phyloP scores from a whole-genome alignment of 2,797 vertebrate genomes.

The Halcyon chelicuti region DNA sequence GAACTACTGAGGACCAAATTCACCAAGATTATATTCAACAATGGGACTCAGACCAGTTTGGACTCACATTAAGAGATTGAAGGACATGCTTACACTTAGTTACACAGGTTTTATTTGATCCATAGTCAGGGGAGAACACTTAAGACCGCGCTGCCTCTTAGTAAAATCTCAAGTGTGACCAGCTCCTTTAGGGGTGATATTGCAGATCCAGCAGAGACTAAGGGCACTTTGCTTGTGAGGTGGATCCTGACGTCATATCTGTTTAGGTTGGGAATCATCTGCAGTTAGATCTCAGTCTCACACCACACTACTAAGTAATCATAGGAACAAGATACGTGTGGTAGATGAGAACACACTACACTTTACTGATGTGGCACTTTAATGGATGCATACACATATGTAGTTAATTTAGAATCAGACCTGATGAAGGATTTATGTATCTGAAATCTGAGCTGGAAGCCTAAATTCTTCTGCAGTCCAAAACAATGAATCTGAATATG shows the following conservation, averaged over 20 bases:
- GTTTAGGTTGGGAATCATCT: background rate
- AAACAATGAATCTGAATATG: accelerated
- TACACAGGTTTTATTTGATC: background rate
- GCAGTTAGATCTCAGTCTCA: background rate
- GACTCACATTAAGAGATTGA: background rate
- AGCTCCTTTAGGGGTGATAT: background rate
- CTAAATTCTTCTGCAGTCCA: background rate
- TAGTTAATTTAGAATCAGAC: background rate
- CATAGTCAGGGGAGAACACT: background rate
- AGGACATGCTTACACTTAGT: accelerated
- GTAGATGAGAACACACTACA: background rate
- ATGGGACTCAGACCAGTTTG: background rate
- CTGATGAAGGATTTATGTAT: background rate
- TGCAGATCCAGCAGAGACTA: background rate
- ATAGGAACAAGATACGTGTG: background rate
- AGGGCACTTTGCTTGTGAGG: accelerated
- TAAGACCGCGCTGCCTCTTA: background rate
- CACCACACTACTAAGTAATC: background rate
- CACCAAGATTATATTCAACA: background rate
- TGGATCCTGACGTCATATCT: background rate
- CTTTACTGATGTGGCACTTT: background rate
- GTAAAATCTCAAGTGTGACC: background rate
- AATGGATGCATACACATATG: background rate
- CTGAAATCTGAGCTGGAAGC: background rate
- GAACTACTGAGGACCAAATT: background rate